These are phyloP conservation scores for Euura saliciscinereae DNA, from an alignment of 1,140 invertebrate genomes.

Conservation along the genomic window DNA sequence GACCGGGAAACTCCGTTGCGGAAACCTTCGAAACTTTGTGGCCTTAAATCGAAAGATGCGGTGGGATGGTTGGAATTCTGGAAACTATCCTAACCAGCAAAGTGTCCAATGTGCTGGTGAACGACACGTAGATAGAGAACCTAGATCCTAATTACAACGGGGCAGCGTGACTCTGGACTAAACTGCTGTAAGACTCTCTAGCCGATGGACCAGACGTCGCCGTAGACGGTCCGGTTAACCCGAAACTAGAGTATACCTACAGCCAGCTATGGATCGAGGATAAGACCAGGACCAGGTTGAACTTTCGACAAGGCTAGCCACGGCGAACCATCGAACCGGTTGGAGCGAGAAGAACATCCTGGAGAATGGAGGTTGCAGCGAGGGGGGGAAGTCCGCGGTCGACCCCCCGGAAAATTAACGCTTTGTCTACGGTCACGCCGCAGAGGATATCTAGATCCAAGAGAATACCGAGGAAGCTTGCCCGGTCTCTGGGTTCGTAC, in stretches of 20 bases:
- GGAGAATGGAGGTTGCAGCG: too few species aligned
- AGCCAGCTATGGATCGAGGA: not conserved
- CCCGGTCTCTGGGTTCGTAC: too few species aligned
- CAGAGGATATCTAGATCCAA: not conserved
- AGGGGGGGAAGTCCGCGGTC: too few species aligned
- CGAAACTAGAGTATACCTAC: too few species aligned
- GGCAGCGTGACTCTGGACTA: conserved; percentile 9
- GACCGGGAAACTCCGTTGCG: not conserved
- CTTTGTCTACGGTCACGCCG: conserved; percentile 14
- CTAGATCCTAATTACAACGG: conserved; percentile 16
- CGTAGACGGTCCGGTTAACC: not conserved
- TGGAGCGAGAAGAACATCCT: too few species aligned
- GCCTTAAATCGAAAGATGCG: conserved; percentile 10
- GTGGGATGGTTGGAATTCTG: not conserved
- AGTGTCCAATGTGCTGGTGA: not conserved
- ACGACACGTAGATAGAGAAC: not conserved
- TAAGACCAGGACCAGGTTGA: not conserved
- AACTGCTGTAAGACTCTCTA: not conserved
- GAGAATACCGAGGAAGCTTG: too few species aligned
- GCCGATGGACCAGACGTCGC: not conserved
- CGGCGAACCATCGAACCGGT: not conserved
- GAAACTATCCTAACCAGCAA: not conserved
- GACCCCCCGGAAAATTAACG: conserved; percentile 8
- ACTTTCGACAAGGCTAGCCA: not conserved
- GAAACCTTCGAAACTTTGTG: not conserved